These are phyloP conservation scores for Zosterops japonicus DNA, from an alignment of 2,113 vertebrate species.

Conservation along the genomic window DNA sequence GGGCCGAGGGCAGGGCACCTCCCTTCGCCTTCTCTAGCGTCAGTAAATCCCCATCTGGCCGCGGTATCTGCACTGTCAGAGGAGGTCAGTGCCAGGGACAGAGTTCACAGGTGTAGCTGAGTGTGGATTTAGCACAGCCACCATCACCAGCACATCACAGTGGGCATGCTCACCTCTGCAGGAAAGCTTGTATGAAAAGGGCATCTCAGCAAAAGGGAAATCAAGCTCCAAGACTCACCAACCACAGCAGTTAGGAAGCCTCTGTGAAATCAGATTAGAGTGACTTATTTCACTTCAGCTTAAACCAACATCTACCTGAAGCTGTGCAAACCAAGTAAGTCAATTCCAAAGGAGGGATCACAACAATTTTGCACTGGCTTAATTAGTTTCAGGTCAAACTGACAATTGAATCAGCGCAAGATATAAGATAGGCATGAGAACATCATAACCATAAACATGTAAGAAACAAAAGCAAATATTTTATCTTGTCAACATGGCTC, in stretches of 20 bases:
- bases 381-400: neutral
- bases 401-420: neutral
- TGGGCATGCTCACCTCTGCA: neutral
- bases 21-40: neutral
- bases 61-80: accelerated
- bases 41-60: neutral
- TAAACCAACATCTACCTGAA: neutral
- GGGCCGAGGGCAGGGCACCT: neutral
- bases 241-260: neutral
- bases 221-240: neutral
- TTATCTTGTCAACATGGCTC: neutral
- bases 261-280: neutral
- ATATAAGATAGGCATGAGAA: neutral
- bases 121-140: neutral
- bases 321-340: neutral
- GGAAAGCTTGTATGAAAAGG: neutral
- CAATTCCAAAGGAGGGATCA: neutral
- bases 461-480: neutral
- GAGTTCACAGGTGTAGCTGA: neutral
- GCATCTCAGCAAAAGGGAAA: neutral
- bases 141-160: neutral
- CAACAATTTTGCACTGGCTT: neutral
- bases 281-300: neutral
- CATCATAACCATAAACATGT: neutral
- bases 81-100: neutral